Evolutionary conservation across 1,140 invertebrate species (phyloP).

Genomic region (Grapholita molesta): DNA sequence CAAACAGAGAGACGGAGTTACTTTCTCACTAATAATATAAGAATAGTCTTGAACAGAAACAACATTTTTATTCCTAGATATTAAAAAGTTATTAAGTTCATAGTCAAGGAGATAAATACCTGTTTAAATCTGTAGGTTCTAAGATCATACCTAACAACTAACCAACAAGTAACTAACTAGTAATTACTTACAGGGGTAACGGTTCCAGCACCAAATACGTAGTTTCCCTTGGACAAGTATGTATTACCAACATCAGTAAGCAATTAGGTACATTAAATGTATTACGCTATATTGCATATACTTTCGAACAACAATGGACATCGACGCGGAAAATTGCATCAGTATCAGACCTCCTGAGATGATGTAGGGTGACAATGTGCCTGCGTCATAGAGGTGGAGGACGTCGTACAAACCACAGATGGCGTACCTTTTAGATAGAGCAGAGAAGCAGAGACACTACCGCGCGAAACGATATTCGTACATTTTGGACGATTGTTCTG

Average conservation of each 20-base stretch:
- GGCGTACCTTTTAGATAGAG: background rate
- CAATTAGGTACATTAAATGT: background rate
- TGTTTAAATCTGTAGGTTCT: too few species aligned
- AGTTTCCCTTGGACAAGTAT: background rate
- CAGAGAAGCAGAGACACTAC: background rate
- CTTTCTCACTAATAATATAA: too few species aligned
- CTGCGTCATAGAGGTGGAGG: constrained; percentile 63
- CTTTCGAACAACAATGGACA: constrained; percentile 5
- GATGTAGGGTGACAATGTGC: constrained; percentile 43
- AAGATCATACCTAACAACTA: too few species aligned
- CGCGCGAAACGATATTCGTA: too few species aligned
- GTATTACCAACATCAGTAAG: background rate
- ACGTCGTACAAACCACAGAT: constrained; percentile 25
- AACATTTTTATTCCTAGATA: too few species aligned
- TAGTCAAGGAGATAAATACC: background rate
- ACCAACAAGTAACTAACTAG: too few species aligned
- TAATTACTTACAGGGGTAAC: background rate
- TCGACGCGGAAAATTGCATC: constrained; percentile 9
- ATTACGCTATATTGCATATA: background rate
- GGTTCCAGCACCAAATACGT: background rate
- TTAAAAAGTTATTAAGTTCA: background rate
- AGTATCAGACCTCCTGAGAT: constrained; percentile 19
- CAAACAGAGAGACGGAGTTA: too few species aligned
- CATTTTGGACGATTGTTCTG: too few species aligned
- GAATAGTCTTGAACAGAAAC: too few species aligned